Evolutionary conservation across 2,797 vertebrate genomes (phyloP).

Genomic region (Crypturellus tataupa): DNA sequence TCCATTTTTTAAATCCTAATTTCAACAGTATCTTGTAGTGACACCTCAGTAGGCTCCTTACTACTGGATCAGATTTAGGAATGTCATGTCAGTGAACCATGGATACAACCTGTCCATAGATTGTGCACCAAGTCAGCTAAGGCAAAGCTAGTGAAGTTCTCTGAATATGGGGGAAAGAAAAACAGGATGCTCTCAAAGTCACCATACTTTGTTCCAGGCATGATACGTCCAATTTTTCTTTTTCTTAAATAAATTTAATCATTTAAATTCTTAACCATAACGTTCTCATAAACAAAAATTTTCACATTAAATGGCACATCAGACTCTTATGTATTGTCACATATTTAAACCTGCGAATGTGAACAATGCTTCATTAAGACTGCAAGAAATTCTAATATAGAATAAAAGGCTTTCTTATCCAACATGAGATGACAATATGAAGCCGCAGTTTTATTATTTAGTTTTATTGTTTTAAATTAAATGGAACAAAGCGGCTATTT

Average conservation of each 20-base stretch:
- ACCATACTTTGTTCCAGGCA: not conserved
- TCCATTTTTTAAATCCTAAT: not conserved
- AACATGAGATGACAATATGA: slow-evolving; percentile 33
- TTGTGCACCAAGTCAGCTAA: not conserved
- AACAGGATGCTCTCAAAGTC: not conserved
- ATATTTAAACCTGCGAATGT: not conserved
- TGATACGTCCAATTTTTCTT: not conserved
- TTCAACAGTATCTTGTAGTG: not conserved
- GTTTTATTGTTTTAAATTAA: slow-evolving; percentile 79
- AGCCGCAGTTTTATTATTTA: slow-evolving; percentile 70
- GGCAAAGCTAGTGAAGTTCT: not conserved
- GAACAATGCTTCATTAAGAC: slow-evolving; percentile 19
- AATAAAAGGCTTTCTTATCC: slow-evolving; percentile 40
- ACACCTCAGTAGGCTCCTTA: not conserved
- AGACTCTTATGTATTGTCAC: not conserved
- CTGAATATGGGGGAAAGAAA: not conserved
- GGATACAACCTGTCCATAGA: not conserved
- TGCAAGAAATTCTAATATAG: slow-evolving; percentile 16
- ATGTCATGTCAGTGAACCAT: not conserved
- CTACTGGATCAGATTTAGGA: not conserved
- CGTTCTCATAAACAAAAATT: not conserved
- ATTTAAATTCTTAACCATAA: not conserved
- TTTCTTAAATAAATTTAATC: not conserved
- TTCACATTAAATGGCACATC: not conserved
- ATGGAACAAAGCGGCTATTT: slow-evolving; percentile 53